Evolutionary conservation across 2,888 invertebrate genomes (phyloP), one percentile per base, ranked within the genome.

Genomic region (Luperina testacea): DNA sequence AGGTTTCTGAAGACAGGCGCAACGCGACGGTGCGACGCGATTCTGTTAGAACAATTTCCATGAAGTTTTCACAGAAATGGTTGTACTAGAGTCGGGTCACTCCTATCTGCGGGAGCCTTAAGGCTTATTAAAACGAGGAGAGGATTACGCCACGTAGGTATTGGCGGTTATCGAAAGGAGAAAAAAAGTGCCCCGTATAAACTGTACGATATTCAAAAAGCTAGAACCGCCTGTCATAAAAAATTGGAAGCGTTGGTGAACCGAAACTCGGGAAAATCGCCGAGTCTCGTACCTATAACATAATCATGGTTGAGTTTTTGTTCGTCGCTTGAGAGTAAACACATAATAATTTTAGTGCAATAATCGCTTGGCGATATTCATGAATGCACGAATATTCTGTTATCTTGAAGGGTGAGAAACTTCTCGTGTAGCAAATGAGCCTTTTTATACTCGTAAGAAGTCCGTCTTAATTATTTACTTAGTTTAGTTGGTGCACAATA

Each of bases 401-500:
- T 77, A 27, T 63, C 42, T 20, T 20, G 17, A 42, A 13, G 13
- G 11, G 32, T 20, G 11, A 77, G 45, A 57, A 38, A 27, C 6
- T n/a, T 7, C 9, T 27, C 17, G 20, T 42, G 11, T 27, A 57
- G 53, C 27, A 59, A 72, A 48, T 59, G 0, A 38, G 32, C 59
- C 1, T 42, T 38, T 73, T 24, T 38, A 6, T 20, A 15, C 20
- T 68, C 3, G 6, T 45, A 20, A 24, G 6, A 48, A 32, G 27
- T 8, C 0, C 1, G 17, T 38, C 15, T 32, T 51, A 42, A 63
- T 69, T 45, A 48, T 48, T 48, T 38, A 45, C 4, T 64, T 64
- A 38, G 8, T 68, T 82, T 45, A 51, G 48, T 45, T 67, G 42
- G 6, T 65, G 48, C 42, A 67, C 51, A 81, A 9, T 32, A 32